A percentile compares a stretch with the other conserved stretches of the same genome.
Evolutionary conservation across 2,888 invertebrate species (phyloP).

Genomic region (Plagodis dolabraria): DNA sequence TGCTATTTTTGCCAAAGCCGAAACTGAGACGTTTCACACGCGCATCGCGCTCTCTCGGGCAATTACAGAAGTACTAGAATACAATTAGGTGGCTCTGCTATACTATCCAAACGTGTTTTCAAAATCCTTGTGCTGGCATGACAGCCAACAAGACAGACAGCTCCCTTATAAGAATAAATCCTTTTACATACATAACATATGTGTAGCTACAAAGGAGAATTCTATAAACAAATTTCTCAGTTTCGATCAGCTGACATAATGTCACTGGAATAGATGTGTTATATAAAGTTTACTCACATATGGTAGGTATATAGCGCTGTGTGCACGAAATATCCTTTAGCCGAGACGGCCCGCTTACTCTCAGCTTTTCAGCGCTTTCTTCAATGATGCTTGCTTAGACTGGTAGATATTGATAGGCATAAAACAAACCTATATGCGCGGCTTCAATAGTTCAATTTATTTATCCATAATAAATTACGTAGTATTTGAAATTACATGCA

Average conservation of each 20-base stretch:
- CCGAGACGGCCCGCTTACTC: conserved; percentile 9
- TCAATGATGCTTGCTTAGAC: not conserved
- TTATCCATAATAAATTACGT: too few relatives aligned
- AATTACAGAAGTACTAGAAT: too few relatives aligned
- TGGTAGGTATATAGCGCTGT: conserved; percentile 13
- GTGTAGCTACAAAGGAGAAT: not conserved
- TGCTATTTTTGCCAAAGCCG: too few relatives aligned
- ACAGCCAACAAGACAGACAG: not conserved
- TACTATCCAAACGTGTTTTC: too few relatives aligned
- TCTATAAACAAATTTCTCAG: conserved; percentile 4
- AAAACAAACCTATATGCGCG: too few relatives aligned
- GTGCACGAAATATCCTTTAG: conserved; percentile 13
- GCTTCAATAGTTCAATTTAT: too few relatives aligned
- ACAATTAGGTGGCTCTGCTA: too few relatives aligned
- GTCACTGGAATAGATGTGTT: conserved; percentile 15
- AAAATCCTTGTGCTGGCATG: too few relatives aligned
- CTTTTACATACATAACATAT: not conserved
- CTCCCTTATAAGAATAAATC: not conserved
- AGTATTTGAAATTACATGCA: too few relatives aligned
- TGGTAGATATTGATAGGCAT: not conserved
- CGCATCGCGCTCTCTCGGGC: too few relatives aligned
- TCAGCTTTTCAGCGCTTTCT: conserved; percentile 18
- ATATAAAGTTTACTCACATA: conserved; percentile 9
- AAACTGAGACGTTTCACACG: too few relatives aligned
- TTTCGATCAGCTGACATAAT: conserved; percentile 21